Evolutionary conservation across 2,113 vertebrate species (phyloP).

Genomic region (Fregetta grallaria): DNA sequence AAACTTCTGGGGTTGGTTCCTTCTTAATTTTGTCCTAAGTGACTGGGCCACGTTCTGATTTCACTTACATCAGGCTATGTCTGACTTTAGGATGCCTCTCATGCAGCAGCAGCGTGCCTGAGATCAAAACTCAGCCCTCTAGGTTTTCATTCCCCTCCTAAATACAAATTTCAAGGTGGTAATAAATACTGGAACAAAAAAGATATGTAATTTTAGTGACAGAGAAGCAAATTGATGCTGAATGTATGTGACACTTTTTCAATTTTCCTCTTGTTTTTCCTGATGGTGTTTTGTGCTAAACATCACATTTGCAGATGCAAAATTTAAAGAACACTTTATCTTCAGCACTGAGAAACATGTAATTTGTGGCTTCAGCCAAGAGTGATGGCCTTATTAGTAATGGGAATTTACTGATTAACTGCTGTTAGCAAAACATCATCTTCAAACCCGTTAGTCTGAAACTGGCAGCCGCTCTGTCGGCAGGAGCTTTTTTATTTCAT

Average conservation of each 20-base stretch:
- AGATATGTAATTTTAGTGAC: constrained; percentile 27
- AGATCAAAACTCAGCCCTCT: not conserved
- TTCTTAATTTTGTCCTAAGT: not conserved
- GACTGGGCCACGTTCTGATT: not conserved
- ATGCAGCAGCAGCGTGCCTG: not conserved
- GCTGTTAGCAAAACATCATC: constrained; percentile 74
- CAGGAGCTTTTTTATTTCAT: constrained; percentile 35
- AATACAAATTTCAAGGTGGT: not conserved
- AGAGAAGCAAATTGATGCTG: constrained; percentile 31
- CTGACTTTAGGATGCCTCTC: not conserved
- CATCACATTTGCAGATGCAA: constrained; percentile 52
- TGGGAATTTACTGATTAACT: constrained; percentile 75
- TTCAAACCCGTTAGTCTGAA: constrained; percentile 66
- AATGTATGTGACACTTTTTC: constrained; percentile 37
- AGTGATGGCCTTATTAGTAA: constrained; percentile 77
- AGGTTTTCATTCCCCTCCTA: not conserved
- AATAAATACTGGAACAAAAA: not conserved
- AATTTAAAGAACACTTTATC: constrained; percentile 63
- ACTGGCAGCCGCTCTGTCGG: constrained; percentile 29
- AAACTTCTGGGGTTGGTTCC: not conserved
- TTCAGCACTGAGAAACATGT: constrained; percentile 56
- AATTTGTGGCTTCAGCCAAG: constrained; percentile 69
- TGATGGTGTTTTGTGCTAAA: constrained; percentile 44
- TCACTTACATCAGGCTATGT: not conserved
- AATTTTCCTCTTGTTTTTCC: constrained; percentile 51